These are phyloP conservation scores for Anisognathus igniventris DNA, from an alignment of 2,797 vertebrate genomes.

Conservation along the genomic window DNA sequence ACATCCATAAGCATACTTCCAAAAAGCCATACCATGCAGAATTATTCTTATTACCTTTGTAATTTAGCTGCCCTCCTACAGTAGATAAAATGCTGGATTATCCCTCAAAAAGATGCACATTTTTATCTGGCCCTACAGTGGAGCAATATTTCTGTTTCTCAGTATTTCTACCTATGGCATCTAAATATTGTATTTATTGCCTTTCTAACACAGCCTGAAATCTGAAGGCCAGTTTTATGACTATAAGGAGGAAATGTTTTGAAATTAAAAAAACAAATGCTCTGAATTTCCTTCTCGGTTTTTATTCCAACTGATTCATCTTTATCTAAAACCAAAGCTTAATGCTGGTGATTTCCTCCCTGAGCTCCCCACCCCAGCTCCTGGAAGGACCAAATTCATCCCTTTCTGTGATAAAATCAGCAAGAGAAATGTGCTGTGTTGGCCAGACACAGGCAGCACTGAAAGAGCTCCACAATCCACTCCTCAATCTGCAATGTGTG, in stretches of 20 bases:
- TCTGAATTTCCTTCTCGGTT: not conserved
- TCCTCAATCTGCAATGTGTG: rapidly evolving
- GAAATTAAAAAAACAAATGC: not conserved
- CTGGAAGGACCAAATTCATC: not conserved
- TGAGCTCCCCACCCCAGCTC: rapidly evolving
- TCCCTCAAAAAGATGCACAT: not conserved
- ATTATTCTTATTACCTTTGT: not conserved
- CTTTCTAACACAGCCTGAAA: not conserved
- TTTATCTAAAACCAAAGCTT: not conserved
- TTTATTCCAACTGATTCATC: not conserved
- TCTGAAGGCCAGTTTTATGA: not conserved
- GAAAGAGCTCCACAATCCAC: not conserved
- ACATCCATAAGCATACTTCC: not conserved
- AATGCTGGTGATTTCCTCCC: not conserved
- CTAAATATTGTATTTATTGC: not conserved
- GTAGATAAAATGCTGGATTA: not conserved
- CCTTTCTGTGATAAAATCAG: not conserved
- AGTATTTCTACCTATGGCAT: not conserved
- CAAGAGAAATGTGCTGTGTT: not conserved
- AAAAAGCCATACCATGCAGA: not conserved
- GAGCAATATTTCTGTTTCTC: not conserved
- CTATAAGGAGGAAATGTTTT: not conserved
- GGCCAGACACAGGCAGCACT: not conserved
- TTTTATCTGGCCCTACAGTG: not conserved
- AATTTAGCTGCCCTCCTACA: not conserved